phyloP scores from a whole-genome alignment of 2,888 invertebrate species.

The Drosophila sordidula region DNA sequence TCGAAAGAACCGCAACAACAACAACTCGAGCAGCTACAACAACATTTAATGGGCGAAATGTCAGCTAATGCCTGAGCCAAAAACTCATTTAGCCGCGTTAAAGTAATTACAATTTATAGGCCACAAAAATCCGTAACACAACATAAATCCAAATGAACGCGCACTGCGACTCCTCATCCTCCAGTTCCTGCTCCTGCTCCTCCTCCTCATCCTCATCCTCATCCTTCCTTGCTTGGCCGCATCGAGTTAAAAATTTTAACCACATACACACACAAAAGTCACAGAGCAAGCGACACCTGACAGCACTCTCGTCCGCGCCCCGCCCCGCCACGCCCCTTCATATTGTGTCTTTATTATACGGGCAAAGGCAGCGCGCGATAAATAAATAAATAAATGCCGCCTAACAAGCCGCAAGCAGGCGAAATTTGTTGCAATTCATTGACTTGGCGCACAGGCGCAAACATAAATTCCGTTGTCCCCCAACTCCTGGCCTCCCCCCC shows the following conservation, averaged over 20 bases:
- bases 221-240: conserved; percentile 23
- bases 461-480: conserved; percentile 71
- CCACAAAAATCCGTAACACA: conserved; percentile 81
- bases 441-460: conserved; percentile 78
- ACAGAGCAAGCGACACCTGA: conserved; percentile 71
- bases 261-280: conserved; percentile 61
- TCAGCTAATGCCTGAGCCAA: conserved; percentile 70
- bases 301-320: conserved; percentile 4
- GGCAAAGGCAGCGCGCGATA: conserved; percentile 72
- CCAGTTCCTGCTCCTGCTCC: neutral
- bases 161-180: conserved; percentile 21
- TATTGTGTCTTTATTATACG: conserved; percentile 73
- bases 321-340: conserved; percentile 9
- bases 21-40: conserved; percentile 38
- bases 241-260: conserved; percentile 76
- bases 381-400: conserved; percentile 78
- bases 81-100: conserved; percentile 78
- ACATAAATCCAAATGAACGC: conserved; percentile 79
- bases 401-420: conserved; percentile 75
- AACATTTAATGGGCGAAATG: conserved; percentile 61
- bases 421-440: conserved; percentile 83
- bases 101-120: conserved; percentile 82
- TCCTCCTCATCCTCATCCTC: neutral
- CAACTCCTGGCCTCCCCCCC: neutral
- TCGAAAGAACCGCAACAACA: conserved; percentile 38